A percentile compares a stretch with the other conserved stretches of the same genome.
Conservation (phyloP, 2,888 invertebrate genomes). For the Xestia sexstrigata region DNA sequence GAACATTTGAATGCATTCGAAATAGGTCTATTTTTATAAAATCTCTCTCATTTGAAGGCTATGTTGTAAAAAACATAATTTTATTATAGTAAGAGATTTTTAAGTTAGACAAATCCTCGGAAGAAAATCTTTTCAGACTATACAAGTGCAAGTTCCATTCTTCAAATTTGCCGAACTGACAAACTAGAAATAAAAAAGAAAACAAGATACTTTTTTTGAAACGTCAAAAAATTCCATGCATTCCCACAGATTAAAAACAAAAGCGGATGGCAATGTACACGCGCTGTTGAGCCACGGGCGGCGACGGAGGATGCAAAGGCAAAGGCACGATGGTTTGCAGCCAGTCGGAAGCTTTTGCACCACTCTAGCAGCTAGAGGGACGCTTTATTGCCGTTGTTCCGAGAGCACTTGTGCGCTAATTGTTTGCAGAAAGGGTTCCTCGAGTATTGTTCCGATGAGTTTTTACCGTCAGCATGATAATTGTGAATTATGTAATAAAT, state of each 20-base stretch:
- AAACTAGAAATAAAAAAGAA: slow-evolving; percentile 20
- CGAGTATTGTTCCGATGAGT: slow-evolving; percentile 85
- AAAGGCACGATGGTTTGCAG: slow-evolving; percentile 83
- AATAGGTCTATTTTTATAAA: neutral
- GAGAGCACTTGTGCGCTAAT: slow-evolving; percentile 88
- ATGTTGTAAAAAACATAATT: neutral
- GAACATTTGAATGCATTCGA: neutral
- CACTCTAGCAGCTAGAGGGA: slow-evolving; percentile 75
- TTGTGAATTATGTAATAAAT: slow-evolving; percentile 16
- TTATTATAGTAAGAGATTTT: neutral
- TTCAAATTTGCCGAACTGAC: neutral
- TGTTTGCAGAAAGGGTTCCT: slow-evolving; percentile 90
- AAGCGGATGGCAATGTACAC: slow-evolving; percentile 75
- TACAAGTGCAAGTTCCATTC: neutral
- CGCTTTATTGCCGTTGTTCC: slow-evolving; percentile 87
- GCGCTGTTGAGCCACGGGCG: slow-evolving; percentile 79
- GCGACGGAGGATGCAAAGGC: slow-evolving; percentile 80
- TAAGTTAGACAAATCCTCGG: neutral
- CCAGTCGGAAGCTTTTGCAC: slow-evolving; percentile 84
- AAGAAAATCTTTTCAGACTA: neutral
- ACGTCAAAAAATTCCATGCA: slow-evolving; percentile 45
- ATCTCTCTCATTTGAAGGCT: neutral
- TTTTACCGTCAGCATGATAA: slow-evolving; percentile 80
- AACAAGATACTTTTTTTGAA: slow-evolving; percentile 24
- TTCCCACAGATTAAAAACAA: slow-evolving; percentile 80